These are phyloP conservation scores for Ephestia elutella DNA, from an alignment of 1,140 invertebrate species.

Conservation along the genomic window DNA sequence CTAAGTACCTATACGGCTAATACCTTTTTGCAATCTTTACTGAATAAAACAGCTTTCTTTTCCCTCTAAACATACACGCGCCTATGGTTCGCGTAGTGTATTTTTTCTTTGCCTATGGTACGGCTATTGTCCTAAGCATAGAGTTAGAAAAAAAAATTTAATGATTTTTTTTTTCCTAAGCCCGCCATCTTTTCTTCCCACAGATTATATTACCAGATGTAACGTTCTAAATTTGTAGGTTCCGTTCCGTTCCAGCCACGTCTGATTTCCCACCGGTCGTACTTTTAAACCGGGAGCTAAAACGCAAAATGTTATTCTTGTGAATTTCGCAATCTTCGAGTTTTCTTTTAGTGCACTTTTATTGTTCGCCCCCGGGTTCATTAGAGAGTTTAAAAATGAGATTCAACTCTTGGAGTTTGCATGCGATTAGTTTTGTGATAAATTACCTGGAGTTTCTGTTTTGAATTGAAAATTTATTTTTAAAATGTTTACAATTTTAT, in stretches of 20 bases:
- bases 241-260: constrained; percentile 16
- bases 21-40: no score
- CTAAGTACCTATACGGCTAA: no score
- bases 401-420: neutral
- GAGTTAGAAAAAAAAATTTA: no score
- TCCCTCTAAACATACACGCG: no score
- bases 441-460: neutral
- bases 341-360: neutral
- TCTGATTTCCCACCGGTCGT: constrained; percentile 66
- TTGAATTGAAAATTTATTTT: neutral
- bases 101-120: no score
- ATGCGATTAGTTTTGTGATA: neutral
- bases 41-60: no score
- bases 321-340: constrained; percentile 23
- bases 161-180: no score
- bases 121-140: no score
- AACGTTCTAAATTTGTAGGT: constrained; percentile 1
- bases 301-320: constrained; percentile 38
- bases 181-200: no score
- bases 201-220: neutral
- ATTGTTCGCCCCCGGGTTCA: neutral
- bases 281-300: constrained; percentile 53
- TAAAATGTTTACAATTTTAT: no score
- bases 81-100: no score
- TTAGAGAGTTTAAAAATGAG: constrained; percentile 14